Conservation (phyloP, 2,888 invertebrate species). For the Eledone cirrhosa region DNA sequence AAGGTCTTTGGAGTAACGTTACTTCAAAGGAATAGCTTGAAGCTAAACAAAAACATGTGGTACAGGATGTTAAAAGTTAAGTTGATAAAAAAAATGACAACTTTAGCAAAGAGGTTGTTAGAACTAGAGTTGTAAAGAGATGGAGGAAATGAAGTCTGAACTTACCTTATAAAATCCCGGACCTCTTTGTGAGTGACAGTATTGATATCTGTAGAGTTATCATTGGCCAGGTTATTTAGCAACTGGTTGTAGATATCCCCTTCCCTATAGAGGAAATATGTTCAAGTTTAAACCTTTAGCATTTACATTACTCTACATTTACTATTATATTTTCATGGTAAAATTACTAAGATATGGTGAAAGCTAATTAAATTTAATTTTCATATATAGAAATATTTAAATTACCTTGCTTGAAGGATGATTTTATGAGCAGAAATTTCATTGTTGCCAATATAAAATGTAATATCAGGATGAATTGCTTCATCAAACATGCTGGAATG, state of each 20-base stretch:
- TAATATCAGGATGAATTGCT: slow-evolving; percentile 11
- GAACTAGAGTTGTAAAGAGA: too few relatives aligned
- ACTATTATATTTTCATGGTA: too few relatives aligned
- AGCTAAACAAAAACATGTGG: too few relatives aligned
- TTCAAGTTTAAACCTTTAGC: background rate
- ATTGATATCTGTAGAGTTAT: background rate
- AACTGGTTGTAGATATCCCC: slow-evolving; percentile 21
- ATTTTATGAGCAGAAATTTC: slow-evolving; percentile 15
- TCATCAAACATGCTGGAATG: slow-evolving; percentile 23
- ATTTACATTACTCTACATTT: too few relatives aligned
- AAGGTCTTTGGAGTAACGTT: too few relatives aligned
- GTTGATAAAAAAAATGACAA: too few relatives aligned
- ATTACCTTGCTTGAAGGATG: slow-evolving; percentile 24
- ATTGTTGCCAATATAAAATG: background rate
- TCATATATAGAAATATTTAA: background rate
- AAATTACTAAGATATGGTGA: too few relatives aligned
- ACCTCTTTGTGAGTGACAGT: slow-evolving; percentile 15
- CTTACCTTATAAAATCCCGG: slow-evolving; percentile 14
- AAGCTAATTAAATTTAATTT: too few relatives aligned
- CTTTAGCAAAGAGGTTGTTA: too few relatives aligned
- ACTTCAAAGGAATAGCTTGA: too few relatives aligned
- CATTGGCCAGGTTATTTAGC: background rate
- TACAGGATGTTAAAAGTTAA: too few relatives aligned
- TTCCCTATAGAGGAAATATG: background rate
- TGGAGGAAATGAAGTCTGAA: too few relatives aligned